Evolutionary conservation across 30 jellyfish, hydroid and myxozoan genomes (phyloP).

Genomic region (Aurelia aurita): DNA sequence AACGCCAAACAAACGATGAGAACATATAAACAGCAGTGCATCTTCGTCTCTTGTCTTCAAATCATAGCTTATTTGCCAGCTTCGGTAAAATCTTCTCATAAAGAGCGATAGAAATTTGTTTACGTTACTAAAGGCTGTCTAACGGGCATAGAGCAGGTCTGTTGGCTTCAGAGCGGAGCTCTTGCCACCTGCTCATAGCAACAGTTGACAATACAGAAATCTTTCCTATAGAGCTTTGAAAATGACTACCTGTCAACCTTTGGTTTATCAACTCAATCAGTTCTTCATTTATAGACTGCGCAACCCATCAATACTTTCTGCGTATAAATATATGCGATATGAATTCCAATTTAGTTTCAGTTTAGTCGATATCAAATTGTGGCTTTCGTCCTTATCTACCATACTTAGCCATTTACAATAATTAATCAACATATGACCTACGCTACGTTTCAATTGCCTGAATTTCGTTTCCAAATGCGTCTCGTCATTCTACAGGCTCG

Average conservation of each 20-base stretch:
- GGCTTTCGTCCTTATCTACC: no score
- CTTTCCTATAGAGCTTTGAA: conserved; percentile 4
- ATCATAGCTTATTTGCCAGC: not conserved
- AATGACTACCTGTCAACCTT: conserved; percentile 37
- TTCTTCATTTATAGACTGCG: not conserved
- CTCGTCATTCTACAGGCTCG: no score
- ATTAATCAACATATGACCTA: no score
- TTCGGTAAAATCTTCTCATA: not conserved
- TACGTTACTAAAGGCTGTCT: conserved; percentile 48
- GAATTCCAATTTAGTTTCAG: no score
- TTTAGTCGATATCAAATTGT: no score
- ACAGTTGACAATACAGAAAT: conserved; percentile 41
- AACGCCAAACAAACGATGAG: not conserved
- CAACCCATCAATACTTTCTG: conserved; percentile 3
- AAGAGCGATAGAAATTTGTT: conserved; percentile 25
- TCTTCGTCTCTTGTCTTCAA: not conserved
- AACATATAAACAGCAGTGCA: not conserved
- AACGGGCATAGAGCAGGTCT: conserved; percentile 64
- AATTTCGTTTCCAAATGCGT: no score
- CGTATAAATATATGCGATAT: not conserved
- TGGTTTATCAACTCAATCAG: conserved; percentile 11
- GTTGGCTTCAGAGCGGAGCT: conserved; percentile 17
- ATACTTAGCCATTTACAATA: no score
- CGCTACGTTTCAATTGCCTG: no score
- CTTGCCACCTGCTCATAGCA: conserved; percentile 79